Evolutionary conservation across 2,113 vertebrate genomes (phyloP).

Genomic region (Lepus americanus): DNA sequence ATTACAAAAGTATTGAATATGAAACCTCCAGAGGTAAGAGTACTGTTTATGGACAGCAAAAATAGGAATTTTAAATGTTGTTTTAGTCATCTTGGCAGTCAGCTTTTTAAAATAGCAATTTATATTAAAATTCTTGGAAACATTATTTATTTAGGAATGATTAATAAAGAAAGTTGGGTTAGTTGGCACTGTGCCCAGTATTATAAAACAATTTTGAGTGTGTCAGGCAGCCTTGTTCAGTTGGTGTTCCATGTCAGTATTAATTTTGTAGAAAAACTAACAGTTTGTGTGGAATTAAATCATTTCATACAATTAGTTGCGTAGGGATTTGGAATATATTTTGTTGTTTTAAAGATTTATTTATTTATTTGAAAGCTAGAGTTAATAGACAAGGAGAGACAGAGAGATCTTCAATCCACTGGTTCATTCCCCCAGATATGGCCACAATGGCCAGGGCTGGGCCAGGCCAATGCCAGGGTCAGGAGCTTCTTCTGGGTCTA

Average conservation of each 20-base stretch:
- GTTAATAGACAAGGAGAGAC: too few relatives aligned
- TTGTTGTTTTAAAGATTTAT: too few relatives aligned
- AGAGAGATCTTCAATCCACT: too few relatives aligned
- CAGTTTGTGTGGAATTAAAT: constrained; percentile 20
- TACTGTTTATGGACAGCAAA: constrained; percentile 3
- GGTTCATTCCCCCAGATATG: too few relatives aligned
- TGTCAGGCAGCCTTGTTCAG: not conserved
- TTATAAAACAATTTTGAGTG: not conserved
- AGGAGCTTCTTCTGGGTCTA: too few relatives aligned
- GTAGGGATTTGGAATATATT: not conserved
- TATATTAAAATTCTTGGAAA: constrained; percentile 32
- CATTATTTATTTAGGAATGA: not conserved
- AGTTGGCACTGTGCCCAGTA: not conserved
- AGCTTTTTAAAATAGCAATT: constrained; percentile 4
- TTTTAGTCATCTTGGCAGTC: not conserved
- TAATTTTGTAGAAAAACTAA: not conserved
- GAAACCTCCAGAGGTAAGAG: constrained; percentile 97
- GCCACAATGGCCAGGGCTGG: too few relatives aligned
- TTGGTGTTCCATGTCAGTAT: not conserved
- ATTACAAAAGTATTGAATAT: constrained; percentile 99
- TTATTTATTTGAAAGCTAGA: too few relatives aligned
- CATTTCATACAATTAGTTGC: not conserved
- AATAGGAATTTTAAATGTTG: not conserved
- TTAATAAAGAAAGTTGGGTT: constrained; percentile 16
- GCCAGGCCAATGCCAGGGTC: too few relatives aligned